phyloP scores from a whole-genome alignment of 2,797 vertebrate genomes.

The Erpetoichthys calabaricus region DNA sequence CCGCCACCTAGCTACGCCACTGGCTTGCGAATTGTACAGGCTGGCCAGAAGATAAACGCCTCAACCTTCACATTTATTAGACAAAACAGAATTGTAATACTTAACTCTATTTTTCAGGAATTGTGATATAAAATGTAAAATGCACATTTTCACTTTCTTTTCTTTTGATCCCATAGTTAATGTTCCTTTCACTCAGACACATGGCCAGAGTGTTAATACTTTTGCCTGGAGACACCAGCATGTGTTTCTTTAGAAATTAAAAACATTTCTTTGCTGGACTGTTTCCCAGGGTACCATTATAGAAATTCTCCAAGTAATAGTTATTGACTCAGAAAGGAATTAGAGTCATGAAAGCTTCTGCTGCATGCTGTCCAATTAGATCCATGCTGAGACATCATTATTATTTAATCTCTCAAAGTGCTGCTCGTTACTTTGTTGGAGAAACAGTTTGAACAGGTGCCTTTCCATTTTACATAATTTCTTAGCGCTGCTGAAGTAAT shows the following conservation, averaged over 20 bases:
- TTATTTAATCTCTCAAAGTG: conserved; percentile 22
- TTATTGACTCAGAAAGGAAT: conserved; percentile 15
- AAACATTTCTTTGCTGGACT: conserved; percentile 11
- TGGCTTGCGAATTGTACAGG: too few species aligned
- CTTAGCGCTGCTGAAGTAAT: conserved; percentile 6
- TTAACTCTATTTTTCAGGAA: too few species aligned
- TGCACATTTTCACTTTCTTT: too few species aligned
- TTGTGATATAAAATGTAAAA: too few species aligned
- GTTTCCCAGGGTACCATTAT: conserved; percentile 17
- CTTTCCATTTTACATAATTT: conserved; percentile 10
- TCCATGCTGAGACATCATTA: conserved; percentile 19
- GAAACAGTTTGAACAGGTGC: conserved; percentile 6
- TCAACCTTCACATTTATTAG: too few species aligned
- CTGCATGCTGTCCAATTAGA: conserved; percentile 13
- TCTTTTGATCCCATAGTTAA: too few species aligned
- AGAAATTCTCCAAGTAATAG: conserved; percentile 14
- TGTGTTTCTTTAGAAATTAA: conserved; percentile 14
- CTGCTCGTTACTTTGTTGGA: conserved; percentile 4
- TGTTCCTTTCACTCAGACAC: not conserved
- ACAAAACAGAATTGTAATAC: too few species aligned
- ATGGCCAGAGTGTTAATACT: not conserved
- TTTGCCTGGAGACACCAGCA: conserved; percentile 12
- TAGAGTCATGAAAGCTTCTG: conserved; percentile 9
- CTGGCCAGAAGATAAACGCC: too few species aligned
- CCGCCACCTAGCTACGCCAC: too few species aligned